Base-by-base conservation (phyloP, 2,113 vertebrate genomes). In the Turnix velox region DNA sequence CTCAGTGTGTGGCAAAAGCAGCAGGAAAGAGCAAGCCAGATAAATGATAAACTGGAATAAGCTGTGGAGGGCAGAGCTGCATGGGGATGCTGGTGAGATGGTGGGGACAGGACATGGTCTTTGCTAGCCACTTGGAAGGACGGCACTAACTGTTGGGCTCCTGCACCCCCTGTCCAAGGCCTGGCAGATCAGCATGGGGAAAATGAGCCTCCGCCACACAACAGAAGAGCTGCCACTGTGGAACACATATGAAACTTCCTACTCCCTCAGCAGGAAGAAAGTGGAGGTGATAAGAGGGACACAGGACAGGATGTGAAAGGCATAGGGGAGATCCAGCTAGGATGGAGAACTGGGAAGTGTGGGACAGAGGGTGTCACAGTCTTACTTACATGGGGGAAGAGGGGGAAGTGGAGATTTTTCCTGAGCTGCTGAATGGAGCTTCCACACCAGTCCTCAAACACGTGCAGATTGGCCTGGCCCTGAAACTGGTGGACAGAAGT, bases 401-500 rank as follows among this genome's bases (percentile, higher is more conserved):
- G 94, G 0, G 99, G 99, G 80, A 98, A 99, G 95, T 99, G 99
- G 11, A 98, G 96, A 92, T 99, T 99, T 42, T 96, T 98, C 84
- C 97, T 96, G 55, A 99, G 98, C 75, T 98, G 98, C 27, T 97
- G 97, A 15, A 96, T 90, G 57, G 99, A 98, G 61, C 97, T 90
- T 54, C 99, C 99, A 7, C 99, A 99, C 99, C 99, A 99, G 96
- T 99, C 99, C 78, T 99, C 99, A 84, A 99, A 99, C 46, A 99
- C 97, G 2, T 99, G 99, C 85, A 99, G 97, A 91, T 99, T 99
- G 90, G 97, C 99, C 23, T 83, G 97, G 52, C 99, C 99, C 86
- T 92, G 97, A 91, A 98, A 98, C 99, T 99, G 93, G 14, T 3
- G 31, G 10, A 17, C 7, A 92, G 23, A 69, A 79, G 8, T 25